A percentile compares a stretch with the other conserved stretches of the same genome.
Evolutionary conservation across 2,797 vertebrate genomes (phyloP).

Genomic region (Echiichthys vipera): DNA sequence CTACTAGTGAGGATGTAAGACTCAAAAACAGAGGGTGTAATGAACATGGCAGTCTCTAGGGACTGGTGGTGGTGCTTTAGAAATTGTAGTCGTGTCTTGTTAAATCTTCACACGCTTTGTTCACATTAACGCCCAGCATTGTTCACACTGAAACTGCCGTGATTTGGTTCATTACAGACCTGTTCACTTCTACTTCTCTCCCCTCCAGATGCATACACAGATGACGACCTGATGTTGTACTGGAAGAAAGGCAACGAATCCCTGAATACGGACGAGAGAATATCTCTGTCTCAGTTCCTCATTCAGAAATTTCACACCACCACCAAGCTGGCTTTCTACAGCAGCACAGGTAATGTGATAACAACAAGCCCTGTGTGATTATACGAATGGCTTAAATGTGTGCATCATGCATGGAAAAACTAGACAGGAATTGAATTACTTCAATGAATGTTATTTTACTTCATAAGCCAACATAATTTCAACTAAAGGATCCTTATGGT

Average conservation of each 20-base stretch:
- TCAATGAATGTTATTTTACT: constrained; percentile 36
- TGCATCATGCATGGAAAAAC: neutral
- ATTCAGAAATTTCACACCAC: constrained; percentile 99
- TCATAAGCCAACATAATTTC: constrained; percentile 22
- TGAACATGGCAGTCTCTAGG: neutral
- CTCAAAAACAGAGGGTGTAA: neutral
- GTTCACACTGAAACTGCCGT: constrained; percentile 1
- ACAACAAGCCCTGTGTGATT: constrained; percentile 18
- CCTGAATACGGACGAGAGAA: constrained; percentile 95
- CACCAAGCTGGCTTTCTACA: constrained; percentile 97
- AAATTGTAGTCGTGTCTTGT: neutral
- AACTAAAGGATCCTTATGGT: constrained; percentile 15
- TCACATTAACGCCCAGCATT: neutral
- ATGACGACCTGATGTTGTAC: constrained; percentile 97
- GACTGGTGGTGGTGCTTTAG: neutral
- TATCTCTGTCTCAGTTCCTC: constrained; percentile 97
- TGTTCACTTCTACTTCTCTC: neutral
- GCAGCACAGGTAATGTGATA: constrained; percentile 91
- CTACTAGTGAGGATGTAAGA: neutral
- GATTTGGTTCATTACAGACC: neutral
- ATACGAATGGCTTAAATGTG: constrained; percentile 27
- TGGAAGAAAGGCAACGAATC: constrained; percentile 98
- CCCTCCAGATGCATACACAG: constrained; percentile 93
- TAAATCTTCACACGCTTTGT: neutral
- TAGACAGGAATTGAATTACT: constrained; percentile 34